Evolutionary conservation across 1,140 invertebrate genomes (phyloP), one percentile per base, ranked within the genome.

Genomic region (Temnothorax longispinosus): DNA sequence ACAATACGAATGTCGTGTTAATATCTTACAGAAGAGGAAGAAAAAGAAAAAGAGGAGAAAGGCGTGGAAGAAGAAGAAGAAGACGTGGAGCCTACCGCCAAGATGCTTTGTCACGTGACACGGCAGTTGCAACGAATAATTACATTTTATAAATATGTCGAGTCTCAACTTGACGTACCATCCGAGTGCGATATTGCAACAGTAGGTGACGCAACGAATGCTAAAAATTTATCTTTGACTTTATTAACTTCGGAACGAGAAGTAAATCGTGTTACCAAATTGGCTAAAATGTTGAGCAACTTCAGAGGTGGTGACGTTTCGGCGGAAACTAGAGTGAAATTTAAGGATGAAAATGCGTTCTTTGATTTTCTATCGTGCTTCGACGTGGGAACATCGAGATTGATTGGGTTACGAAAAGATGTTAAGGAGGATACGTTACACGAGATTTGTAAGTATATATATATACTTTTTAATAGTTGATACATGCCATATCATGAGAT

Each of bases 321-420:
- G 69, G 35, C 69, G 21, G 93, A 93, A 86, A 91, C 47, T 75
- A 91, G 92, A 89, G 95, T 96, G 0, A 95, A 92, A 64, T 96
- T 96, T 86, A 91, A 94, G 47, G 93, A 94, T 69, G 91, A 87
- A 0, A 92, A 87, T 82, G 80, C 89, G 11, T 94, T 96, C 88
- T 87, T 94, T 7, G 92, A 96, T 80, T 96, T 96, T 94, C 81
- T 97, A 38, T 94, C 94, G 7, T 96, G 96, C 87, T 97, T 97
- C 91, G 95, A 96, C 60, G 95, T 97, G 82, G 95, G 95, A n/a
- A 91, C 91, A 54, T 85, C 90, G 72, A 90, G 91, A 64, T 90
- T 92, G 74, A 78, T 95, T n/a, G 85, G 78, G 6, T 62, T 96
- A 52, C 92, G 93, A 15, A 94, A 93, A 77, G 89, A 90, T 38